Evolutionary conservation across 2,888 invertebrate species (phyloP).

Genomic region (Petrolisthes cinctipes): DNA sequence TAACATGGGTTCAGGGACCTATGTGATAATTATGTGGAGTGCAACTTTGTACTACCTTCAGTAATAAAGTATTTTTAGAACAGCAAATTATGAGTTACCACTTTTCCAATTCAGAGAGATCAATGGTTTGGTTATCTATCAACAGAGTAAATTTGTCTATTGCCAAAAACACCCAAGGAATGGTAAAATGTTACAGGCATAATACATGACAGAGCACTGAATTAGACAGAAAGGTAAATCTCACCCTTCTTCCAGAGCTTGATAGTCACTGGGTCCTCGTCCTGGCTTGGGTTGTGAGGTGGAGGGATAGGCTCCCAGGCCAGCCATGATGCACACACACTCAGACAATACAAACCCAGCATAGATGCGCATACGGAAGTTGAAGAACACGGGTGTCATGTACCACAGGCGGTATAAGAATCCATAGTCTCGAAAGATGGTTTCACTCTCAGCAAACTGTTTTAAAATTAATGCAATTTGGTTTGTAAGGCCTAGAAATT

Average conservation of each 20-base stretch:
- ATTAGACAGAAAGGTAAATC: constrained; percentile 61
- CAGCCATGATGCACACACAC: constrained; percentile 91
- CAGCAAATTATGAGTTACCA: background rate
- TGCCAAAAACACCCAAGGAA: too few species aligned
- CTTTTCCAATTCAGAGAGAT: background rate
- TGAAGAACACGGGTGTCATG: constrained; percentile 87
- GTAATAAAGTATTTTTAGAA: background rate
- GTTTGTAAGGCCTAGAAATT: background rate
- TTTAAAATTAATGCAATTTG: background rate
- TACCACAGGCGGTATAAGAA: constrained; percentile 85
- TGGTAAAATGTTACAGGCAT: too few species aligned
- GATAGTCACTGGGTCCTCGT: constrained; percentile 84
- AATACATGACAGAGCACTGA: too few species aligned
- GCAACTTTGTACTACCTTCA: constrained; percentile 8
- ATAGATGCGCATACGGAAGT: constrained; percentile 91
- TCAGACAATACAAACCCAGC: constrained; percentile 91
- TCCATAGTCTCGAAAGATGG: constrained; percentile 77
- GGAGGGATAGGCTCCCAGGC: constrained; percentile 91
- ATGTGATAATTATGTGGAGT: background rate
- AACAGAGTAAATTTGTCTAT: background rate
- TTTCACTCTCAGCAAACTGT: constrained; percentile 85
- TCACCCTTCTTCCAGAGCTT: constrained; percentile 76
- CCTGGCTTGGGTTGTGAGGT: constrained; percentile 81
- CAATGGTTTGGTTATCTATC: background rate
- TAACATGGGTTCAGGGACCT: background rate